A percentile compares a stretch with the other conserved stretches of the same genome.
Conservation (phyloP, 2,113 vertebrate genomes). For the Nesogale talazaci region DNA sequence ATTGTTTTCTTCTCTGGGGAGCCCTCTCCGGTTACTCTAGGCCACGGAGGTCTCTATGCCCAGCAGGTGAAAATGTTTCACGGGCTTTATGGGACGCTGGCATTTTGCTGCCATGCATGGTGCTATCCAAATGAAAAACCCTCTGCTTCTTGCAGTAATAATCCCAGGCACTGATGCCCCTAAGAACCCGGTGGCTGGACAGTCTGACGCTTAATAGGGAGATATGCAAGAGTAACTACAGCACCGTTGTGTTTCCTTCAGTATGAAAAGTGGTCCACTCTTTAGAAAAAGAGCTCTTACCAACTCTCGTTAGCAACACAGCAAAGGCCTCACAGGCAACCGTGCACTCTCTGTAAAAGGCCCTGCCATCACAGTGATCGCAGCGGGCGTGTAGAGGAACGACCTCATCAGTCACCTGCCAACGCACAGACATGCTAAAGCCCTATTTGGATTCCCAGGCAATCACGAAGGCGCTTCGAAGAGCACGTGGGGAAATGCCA, state of each 20-base stretch:
- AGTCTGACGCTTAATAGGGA: not conserved
- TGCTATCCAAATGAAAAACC: no score
- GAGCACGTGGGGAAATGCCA: no score
- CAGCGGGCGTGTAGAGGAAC: not conserved
- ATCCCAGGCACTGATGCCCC: not conserved
- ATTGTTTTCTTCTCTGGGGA: not conserved
- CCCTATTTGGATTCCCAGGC: not conserved
- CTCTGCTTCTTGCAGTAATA: not conserved
- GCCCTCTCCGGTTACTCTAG: not conserved
- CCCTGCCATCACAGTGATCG: not conserved
- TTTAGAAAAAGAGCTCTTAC: not conserved
- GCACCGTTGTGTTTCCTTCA: fast-evolving
- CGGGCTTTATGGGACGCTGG: not conserved
- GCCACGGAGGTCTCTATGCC: not conserved
- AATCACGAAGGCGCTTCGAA: not conserved
- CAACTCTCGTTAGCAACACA: not conserved
- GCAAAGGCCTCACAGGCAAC: not conserved
- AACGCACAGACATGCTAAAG: not conserved
- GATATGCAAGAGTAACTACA: fast-evolving
- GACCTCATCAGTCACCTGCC: not conserved
- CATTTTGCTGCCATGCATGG: fast-evolving
- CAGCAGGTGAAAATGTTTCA: not conserved
- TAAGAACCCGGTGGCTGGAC: not conserved
- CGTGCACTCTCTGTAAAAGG: fast-evolving
- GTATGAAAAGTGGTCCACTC: fast-evolving